Evolutionary conservation across 2,113 vertebrate genomes (phyloP), one percentile per base, ranked within the genome.

Genomic region (Colinus virginianus): DNA sequence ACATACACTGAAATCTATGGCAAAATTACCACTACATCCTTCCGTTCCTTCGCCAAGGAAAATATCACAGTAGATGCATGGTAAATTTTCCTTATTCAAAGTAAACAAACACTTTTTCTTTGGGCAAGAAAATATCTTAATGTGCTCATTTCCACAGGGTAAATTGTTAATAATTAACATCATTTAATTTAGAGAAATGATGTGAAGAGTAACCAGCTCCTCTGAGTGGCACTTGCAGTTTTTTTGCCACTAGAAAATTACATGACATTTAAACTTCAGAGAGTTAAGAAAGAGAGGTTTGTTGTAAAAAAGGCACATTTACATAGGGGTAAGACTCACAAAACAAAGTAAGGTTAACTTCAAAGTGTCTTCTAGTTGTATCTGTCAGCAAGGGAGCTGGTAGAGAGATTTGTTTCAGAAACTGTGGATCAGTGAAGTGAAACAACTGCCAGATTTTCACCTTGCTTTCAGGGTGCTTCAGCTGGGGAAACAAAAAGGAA

Each of bases 101-200:
- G 9, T 2, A 88, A 53, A 51, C 2, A 18, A 43, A 2, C 56
- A 32, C 25, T 63, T 14, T 46, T 84, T 22, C 25, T 72, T 4
- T 8, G 12, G 21, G 63, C 2, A 59, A 62, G 16, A 51, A 59
- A n/a, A 51, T 87, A 3, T 62, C 49, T 84, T 36, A 80, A 25
- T 0, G 0, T 26, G 5, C 1, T 4, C 2, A 58, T 90, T 63
- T 89, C 11, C 6, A n/a, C 9, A 55, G 15, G 6, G 66, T 67
- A 38, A 67, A 78, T 67, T 21, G 4, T 45, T 87, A 28, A 16
- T 68, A 14, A 16, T 59, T 67, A 46, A 40, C 10, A 87, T 7
- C 22, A 62, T 62, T 10, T 42, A 34, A 56, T 76, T 59, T 71
- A 11, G 12, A 89, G 43, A 84, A 82, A 81, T 28, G 4, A 48